phyloP scores from a whole-genome alignment of 1,140 invertebrate genomes.

The Tetramorium parvispinum region DNA sequence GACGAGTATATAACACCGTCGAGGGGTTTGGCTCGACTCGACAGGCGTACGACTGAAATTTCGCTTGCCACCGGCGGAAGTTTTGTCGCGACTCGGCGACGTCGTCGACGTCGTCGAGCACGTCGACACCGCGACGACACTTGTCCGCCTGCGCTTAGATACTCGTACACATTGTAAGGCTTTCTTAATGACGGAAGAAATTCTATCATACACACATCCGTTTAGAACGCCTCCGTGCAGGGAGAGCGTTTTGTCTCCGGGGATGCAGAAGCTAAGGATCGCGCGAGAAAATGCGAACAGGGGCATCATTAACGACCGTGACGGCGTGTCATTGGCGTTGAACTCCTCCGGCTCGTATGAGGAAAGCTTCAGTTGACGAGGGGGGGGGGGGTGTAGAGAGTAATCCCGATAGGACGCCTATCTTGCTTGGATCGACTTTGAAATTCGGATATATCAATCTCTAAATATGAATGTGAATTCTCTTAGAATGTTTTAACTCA shows the following conservation, averaged over 20 bases:
- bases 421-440: slow-evolving; percentile 3
- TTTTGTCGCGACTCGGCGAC: slow-evolving; percentile 61
- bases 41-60: slow-evolving; percentile 57
- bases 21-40: slow-evolving; percentile 21
- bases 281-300: slow-evolving; percentile 58
- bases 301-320: slow-evolving; percentile 74
- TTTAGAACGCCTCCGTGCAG: slow-evolving; percentile 79
- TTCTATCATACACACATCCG: slow-evolving; percentile 84
- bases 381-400: background rate
- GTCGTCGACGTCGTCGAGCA: background rate
- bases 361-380: slow-evolving; percentile 50
- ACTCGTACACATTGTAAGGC: slow-evolving; percentile 81
- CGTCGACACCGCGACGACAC: slow-evolving; percentile 59
- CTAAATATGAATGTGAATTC: background rate
- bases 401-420: slow-evolving; percentile 17
- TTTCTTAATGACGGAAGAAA: slow-evolving; percentile 86
- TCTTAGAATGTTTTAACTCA: background rate
- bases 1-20: slow-evolving; percentile 62
- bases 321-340: slow-evolving; percentile 73
- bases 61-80: slow-evolving; percentile 60
- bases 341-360: slow-evolving; percentile 67
- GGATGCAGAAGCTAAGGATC: slow-evolving; percentile 74
- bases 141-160: slow-evolving; percentile 79
- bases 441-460: background rate
- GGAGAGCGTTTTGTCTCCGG: slow-evolving; percentile 80